Base-by-base conservation (phyloP, 2,888 invertebrate genomes). In the Mesorhabditis spiculigera region DNA sequence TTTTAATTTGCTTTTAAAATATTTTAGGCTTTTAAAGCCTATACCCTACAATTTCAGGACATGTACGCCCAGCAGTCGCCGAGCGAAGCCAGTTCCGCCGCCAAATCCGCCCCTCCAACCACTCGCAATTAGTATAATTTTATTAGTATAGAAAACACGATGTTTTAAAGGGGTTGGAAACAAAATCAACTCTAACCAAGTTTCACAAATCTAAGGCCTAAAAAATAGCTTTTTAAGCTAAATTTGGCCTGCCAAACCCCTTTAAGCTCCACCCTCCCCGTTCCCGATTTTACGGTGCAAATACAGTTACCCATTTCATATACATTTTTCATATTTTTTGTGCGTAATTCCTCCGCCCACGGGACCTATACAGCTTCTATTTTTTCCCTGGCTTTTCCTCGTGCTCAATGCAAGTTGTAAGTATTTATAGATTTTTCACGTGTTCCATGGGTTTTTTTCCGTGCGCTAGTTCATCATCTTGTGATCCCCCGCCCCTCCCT, bases 51-150 rank as follows among this genome's bases (percentile, higher is more conserved):
- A 28, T 50, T 50, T 50, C 58, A 50, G 58, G 58, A 50, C 58
- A 50, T 50, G 58, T 50, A 50, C 58, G 58, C 58, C 58, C 58
- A 50, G n/a, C 58, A 50, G 58, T 50, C 58, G 58, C 58, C 58
- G 58, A 50, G n/a, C n/a, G 58, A 50, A n/a, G n/a, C 8, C n/a
- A n/a, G 58, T 50, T 13, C 10, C 58, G n/a, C n/a, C 8, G 58
- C 58, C 10, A 50, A 50, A n/a, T 50, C 58, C 10, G 58, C 58
- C 10, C 58, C 58, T 50, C 58, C 58, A 50, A 50, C 58, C 58
- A 13, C 58, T 50, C 58, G 58, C 3, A 10, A 10, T 50, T 13
- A n/a, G 8, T 50, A 10, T 13, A 13, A 50, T 10, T 50, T n/a
- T 13, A 13, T 1, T 50, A 50, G 58, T 50, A n/a, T 50, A 50